Evolutionary conservation across 2,888 invertebrate genomes (phyloP), one percentile per base, ranked within the genome.

Genomic region (Nysson spinosus): DNA sequence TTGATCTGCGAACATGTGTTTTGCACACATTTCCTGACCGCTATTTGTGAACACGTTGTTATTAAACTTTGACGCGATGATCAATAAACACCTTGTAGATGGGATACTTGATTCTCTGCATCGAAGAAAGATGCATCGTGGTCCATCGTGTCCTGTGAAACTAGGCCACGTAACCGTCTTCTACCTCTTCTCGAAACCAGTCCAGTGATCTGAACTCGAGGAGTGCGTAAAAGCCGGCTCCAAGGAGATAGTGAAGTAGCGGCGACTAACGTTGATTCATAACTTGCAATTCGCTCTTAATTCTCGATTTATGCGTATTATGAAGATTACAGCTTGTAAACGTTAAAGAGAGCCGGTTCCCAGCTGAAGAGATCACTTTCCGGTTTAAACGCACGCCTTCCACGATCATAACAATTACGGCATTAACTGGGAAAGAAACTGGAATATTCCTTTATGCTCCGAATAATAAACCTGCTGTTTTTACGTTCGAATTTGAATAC

Each of bases 131-230:
- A 72, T 75, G 75, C 75, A 75, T 58, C 66, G 56, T 67, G 69
- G 72, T 54, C 69, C 65, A 58, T 52, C 61, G 50, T 50, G 34
- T 43, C 60, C 34, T 43, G 54, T n/a, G 52, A 75, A 75, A 75
- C 75, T 75, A 64, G 75, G 75, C 66, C 75, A 69, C 69, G 69
- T 64, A 69, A 56, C 62, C 60, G 62, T 52, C 61, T 51, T 55
- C 54, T 28, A 37, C 37, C 35, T n/a, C n/a, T 22, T 17, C 11
- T 26, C 16, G 9, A 16, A 35, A 22, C 50, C 57, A 30, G 44
- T 42, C 44, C 20, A 44, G 14, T 60, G 39, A 37, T 14, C 14
- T 6, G 39, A 49, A 43, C 26, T 37, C 37, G 12, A 39, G 44
- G 11, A 40, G 12, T 19, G 39, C 64, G 28, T 32, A 42, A 49